phyloP scores from a whole-genome alignment of 2,797 vertebrate genomes.

The Gephyroberyx darwinii region DNA sequence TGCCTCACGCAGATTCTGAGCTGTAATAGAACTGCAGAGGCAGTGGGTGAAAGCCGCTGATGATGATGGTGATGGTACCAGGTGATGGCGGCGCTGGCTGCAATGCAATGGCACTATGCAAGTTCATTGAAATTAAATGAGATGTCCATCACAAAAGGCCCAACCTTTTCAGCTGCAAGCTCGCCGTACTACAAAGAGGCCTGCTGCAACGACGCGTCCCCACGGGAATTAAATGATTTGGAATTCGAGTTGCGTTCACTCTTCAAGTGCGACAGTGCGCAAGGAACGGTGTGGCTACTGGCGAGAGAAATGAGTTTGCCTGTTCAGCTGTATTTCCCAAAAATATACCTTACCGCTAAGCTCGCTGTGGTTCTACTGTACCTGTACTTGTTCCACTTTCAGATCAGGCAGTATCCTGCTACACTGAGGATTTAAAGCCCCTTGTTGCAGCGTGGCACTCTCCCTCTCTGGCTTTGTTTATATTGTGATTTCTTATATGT shows the following conservation, averaged over 20 bases:
- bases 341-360: no score
- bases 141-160: not conserved
- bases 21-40: not conserved
- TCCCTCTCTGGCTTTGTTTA: no score
- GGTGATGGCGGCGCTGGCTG: not conserved
- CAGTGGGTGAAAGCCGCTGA: not conserved
- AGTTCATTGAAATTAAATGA: constrained; percentile 17
- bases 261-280: not conserved
- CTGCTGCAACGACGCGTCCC: constrained; percentile 1
- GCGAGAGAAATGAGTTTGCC: constrained; percentile 14
- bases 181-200: not conserved
- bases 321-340: not conserved
- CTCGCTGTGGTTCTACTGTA: no score
- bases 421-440: no score
- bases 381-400: no score
- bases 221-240: constrained; percentile 5
- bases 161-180: not conserved
- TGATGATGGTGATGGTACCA: not conserved
- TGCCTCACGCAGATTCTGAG: constrained; percentile 18
- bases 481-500: no score
- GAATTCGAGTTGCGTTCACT: constrained; percentile 39
- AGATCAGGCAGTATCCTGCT: no score
- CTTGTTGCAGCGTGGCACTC: no score
- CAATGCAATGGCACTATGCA: constrained; percentile 24
- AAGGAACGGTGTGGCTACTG: constrained; percentile 2